A percentile compares a stretch with the other conserved stretches of the same genome.
Conservation (phyloP, 2,797 vertebrate genomes). For the Vespertilio murinus region DNA sequence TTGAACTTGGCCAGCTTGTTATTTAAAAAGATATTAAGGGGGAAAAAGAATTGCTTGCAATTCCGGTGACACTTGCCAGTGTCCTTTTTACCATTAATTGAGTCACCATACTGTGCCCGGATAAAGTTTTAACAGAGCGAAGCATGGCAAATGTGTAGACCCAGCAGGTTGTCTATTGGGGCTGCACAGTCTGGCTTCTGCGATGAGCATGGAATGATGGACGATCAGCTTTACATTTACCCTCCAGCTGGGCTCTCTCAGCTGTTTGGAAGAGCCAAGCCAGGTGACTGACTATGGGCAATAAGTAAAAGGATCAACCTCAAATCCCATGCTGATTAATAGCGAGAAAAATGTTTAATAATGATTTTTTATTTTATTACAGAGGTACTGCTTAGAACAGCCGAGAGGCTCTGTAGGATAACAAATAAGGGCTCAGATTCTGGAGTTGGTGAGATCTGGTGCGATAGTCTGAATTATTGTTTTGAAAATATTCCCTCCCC, state of each 20-base stretch:
- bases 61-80: conserved; percentile 57
- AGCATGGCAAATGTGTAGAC: conserved; percentile 73
- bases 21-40: conserved; percentile 67
- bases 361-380: not conserved
- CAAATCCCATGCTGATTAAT: conserved; percentile 4
- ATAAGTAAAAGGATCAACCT: conserved; percentile 63
- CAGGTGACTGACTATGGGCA: conserved; percentile 20
- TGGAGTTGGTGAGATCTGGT: not conserved
- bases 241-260: conserved; percentile 46
- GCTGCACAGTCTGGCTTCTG: conserved; percentile 14
- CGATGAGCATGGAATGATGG: conserved; percentile 61
- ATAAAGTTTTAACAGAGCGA: conserved; percentile 75
- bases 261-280: conserved; percentile 60
- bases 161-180: conserved; percentile 74
- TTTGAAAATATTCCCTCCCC: not conserved
- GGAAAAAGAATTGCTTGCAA: conserved; percentile 74
- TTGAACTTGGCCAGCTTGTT: conserved; percentile 29
- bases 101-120: conserved; percentile 74
- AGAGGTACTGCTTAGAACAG: not conserved
- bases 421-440: not conserved
- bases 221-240: conserved; percentile 45
- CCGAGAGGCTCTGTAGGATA: not conserved
- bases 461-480: not conserved
- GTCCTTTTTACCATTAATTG: conserved; percentile 76
- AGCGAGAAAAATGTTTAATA: conserved; percentile 7